phyloP scores from a whole-genome alignment of 2,113 vertebrate species.

The Puffinus mauretanicus region DNA sequence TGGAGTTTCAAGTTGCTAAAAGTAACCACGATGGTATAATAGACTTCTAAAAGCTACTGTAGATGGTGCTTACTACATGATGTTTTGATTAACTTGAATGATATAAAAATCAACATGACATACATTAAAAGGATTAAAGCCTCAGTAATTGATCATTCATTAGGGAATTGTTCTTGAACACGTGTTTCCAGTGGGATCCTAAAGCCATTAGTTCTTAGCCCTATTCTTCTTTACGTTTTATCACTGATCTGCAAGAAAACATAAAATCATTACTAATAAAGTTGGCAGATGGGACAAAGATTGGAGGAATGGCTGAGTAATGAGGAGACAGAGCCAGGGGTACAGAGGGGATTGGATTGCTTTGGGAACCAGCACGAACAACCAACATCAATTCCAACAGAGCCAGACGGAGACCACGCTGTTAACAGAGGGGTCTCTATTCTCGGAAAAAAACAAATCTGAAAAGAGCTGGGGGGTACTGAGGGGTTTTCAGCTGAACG shows the following conservation, averaged over 20 bases:
- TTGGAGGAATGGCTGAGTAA: neutral
- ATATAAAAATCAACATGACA: constrained; percentile 25
- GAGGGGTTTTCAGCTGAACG: neutral
- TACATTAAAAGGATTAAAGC: neutral
- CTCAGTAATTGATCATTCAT: neutral
- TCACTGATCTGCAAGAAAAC: neutral
- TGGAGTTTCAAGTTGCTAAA: constrained; percentile 24
- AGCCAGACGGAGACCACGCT: accelerated
- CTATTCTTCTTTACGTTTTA: neutral
- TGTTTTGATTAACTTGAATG: constrained; percentile 6
- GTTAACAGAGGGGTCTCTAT: neutral
- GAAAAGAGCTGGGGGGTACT: neutral
- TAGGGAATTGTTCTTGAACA: neutral
- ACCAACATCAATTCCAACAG: neutral
- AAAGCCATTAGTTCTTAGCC: neutral
- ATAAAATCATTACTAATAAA: neutral
- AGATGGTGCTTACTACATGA: neutral
- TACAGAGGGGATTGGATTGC: neutral
- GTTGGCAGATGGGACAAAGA: neutral
- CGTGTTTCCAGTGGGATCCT: neutral
- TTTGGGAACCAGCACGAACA: neutral
- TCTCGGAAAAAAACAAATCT: neutral
- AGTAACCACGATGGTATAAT: constrained; percentile 33
- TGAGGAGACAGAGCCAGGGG: neutral
- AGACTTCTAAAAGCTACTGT: constrained; percentile 26